Base-by-base conservation (phyloP, 2,888 invertebrate species). In the Sturmia bella region DNA sequence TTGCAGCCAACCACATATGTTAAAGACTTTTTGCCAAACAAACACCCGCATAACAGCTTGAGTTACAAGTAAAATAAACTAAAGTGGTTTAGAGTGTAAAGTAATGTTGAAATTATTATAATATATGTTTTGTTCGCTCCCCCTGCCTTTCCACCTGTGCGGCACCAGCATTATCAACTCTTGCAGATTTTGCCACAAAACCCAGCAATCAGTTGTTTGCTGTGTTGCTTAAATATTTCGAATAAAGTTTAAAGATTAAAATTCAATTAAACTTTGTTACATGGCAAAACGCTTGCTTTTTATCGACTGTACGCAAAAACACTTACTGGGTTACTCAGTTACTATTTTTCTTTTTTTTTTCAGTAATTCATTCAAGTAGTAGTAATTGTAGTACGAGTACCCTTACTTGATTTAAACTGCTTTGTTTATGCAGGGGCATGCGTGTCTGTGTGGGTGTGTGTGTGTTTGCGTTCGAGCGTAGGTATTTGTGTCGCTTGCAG, bases 21-120 rank as follows among this genome's bases (percentile, higher is more conserved):
- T 7, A 52, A 9, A 43, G 5, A 43, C 37, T 64, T 63, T 57
- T 56, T 17, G 56, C 61, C 61, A 56, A 69, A 52, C 48, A 73
- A 76, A 66, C 70, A 79, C 72, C 78, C 72, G 45, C 61, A 73
- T 37, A 82, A 69, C 82, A 82, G 82, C 82, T 78, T 78, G 82
- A 39, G 74, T 39, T 69, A 82, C 82, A 82, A 64, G 74, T 48
- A 69, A 82, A 78, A 54, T 82, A 64, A 82, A 74, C 69, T 64
- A 32, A 82, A 78, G 74, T 64, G 82, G 82, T 82, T 82, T 74
- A 66, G 61, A 75, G 39, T 61, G 48, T 43, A 64, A 78, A 70
- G 11, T 64, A 74, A 78, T 43, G 66, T 56, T 66, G 50, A 50
- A 74, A 73, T 74, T 76, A 69, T 70, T 75, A 41, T 70, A 66